Evolutionary conservation across 2,797 vertebrate genomes (phyloP).

Genomic region (Protosalanx chinensis): DNA sequence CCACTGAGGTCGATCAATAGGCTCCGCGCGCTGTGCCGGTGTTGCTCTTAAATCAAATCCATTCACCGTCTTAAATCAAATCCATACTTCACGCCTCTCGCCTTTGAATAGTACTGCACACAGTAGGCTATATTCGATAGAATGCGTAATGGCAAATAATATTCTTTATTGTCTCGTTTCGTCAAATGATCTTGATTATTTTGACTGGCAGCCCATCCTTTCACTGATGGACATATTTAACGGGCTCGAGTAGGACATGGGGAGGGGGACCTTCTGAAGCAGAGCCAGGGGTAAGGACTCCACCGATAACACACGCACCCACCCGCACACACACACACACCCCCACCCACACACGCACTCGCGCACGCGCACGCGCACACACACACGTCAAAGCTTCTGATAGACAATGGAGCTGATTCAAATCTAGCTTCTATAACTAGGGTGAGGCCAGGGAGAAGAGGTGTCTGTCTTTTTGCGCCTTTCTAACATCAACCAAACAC

Average conservation of each 20-base stretch:
- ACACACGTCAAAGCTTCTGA: not conserved
- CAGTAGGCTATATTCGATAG: no score
- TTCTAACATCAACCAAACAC: not conserved
- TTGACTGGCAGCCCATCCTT: no score
- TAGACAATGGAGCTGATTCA: conserved; percentile 23
- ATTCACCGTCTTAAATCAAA: conserved; percentile 6
- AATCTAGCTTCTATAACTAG: conserved; percentile 26
- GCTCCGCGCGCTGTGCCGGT: not conserved
- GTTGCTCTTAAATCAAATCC: conserved; percentile 11
- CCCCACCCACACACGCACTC: not conserved
- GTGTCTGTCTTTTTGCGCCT: conserved; percentile 22
- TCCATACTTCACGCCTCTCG: not conserved
- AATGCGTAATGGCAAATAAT: no score
- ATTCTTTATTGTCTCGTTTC: no score
- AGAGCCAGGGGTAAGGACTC: conserved; percentile 21
- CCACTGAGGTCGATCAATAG: no score
- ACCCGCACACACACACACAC: not conserved
- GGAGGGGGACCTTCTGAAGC: conserved; percentile 10
- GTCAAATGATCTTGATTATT: no score
- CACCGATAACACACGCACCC: not conserved
- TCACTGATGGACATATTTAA: not conserved
- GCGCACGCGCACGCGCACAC: not conserved
- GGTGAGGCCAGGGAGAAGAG: conserved; percentile 21
- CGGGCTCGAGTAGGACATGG: not conserved
- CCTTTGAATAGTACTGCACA: no score